Percentiles rank a stretch among this genome's conserved stretches.
Evolutionary conservation across 2,797 vertebrate species (phyloP).

Genomic region (Lutjanus campechanus): DNA sequence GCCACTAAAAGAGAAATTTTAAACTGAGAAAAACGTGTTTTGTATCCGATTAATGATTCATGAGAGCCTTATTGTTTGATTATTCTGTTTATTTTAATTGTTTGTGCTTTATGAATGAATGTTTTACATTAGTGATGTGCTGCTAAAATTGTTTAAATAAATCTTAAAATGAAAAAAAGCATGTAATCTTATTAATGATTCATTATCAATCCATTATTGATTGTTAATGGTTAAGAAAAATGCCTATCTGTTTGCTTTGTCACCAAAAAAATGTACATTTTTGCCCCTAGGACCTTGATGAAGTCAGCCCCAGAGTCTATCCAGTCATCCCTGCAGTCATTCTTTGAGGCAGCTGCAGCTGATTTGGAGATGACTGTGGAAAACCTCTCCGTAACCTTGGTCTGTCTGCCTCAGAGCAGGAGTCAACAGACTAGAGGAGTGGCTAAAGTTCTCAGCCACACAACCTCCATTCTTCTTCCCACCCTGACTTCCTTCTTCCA

Average conservation of each 20-base stretch:
- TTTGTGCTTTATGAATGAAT: no score
- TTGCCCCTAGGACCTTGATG: constrained; percentile 86
- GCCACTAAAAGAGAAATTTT: no score
- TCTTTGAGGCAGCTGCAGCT: constrained; percentile 91
- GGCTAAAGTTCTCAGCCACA: constrained; percentile 90
- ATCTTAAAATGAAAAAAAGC: no score
- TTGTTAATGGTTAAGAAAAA: background rate
- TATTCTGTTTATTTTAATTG: no score
- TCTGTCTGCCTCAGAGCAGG: constrained; percentile 88
- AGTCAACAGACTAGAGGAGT: constrained; percentile 87
- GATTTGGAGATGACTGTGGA: constrained; percentile 93
- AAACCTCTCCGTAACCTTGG: constrained; percentile 86
- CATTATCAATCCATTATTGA: no score
- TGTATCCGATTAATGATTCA: no score
- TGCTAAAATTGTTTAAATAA: no score
- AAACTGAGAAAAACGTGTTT: no score
- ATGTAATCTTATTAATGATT: no score
- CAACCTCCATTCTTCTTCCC: constrained; percentile 91
- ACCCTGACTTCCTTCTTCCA: constrained; percentile 93
- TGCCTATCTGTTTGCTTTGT: background rate
- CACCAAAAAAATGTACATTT: background rate
- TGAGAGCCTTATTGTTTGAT: no score
- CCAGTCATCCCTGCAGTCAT: constrained; percentile 87
- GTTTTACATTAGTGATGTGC: no score
- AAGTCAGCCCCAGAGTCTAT: constrained; percentile 88